These are phyloP conservation scores for Drosophila elegans DNA, from an alignment of 1,140 invertebrate species.

Conservation along the genomic window DNA sequence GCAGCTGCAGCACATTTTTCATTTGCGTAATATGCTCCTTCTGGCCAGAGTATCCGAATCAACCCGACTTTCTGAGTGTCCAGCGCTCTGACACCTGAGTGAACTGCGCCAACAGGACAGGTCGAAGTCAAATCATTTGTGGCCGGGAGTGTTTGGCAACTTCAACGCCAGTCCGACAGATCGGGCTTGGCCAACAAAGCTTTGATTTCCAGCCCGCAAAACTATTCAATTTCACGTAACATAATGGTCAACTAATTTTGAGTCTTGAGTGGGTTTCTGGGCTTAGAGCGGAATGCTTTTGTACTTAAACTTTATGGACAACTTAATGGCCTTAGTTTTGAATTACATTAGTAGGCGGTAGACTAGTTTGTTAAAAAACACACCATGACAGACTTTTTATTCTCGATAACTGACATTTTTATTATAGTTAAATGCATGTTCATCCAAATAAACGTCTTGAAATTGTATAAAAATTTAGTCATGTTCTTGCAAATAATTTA, in stretches of 20 bases:
- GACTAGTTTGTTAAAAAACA: neutral
- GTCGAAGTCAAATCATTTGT: constrained; percentile 47
- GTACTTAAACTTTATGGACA: constrained; percentile 27
- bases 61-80: neutral
- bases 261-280: constrained; percentile 11
- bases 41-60: constrained; percentile 1
- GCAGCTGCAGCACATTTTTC: constrained; percentile 57
- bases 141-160: constrained; percentile 43
- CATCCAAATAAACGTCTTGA: too few species aligned
- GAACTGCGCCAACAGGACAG: constrained; percentile 59
- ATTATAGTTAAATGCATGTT: neutral
- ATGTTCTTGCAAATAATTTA: too few species aligned
- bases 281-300: constrained; percentile 25
- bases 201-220: neutral
- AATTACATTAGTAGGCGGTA: neutral
- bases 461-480: too few species aligned
- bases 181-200: constrained; percentile 27
- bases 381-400: neutral
- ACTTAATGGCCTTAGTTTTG: constrained; percentile 22
- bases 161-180: constrained; percentile 8
- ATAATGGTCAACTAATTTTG: constrained; percentile 47
- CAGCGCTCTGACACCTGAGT: constrained; percentile 63
- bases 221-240: constrained; percentile 50
- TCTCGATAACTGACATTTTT: neutral
- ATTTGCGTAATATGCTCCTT: constrained; percentile 61